phyloP scores from a whole-genome alignment of 2,797 vertebrate genomes.

The Manis crassicaudata region DNA sequence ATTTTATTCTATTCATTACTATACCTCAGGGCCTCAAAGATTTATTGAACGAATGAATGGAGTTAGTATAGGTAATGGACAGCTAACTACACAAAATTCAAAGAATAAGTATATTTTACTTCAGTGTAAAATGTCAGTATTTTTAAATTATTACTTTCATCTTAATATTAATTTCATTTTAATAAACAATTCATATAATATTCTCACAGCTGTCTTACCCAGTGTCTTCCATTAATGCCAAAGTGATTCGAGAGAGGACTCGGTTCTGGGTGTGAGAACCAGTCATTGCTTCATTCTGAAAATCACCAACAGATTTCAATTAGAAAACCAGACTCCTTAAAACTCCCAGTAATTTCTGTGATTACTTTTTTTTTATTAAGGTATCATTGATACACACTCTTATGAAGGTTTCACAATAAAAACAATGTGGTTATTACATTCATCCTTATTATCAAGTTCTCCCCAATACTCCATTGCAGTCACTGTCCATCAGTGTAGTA shows the following conservation, averaged over 20 bases:
- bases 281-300: constrained; percentile 99
- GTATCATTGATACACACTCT: too few relatives aligned
- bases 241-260: constrained; percentile 96
- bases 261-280: constrained; percentile 98
- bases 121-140: background rate
- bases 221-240: constrained; percentile 98
- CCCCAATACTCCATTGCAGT: too few relatives aligned
- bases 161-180: constrained; percentile 18
- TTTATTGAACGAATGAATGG: constrained; percentile 29
- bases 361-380: background rate
- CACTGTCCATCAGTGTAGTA: too few relatives aligned
- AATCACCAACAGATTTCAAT: constrained; percentile 73
- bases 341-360: background rate
- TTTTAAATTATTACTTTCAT: background rate
- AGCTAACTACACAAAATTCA: background rate
- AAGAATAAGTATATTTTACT: constrained; percentile 16
- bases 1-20: constrained; percentile 12
- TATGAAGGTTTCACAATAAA: too few relatives aligned
- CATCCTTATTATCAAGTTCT: too few relatives aligned
- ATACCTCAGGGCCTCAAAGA: background rate
- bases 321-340: background rate
- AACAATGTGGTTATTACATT: too few relatives aligned
- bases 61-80: background rate
- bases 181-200: background rate
- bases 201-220: constrained; percentile 87